Base-by-base conservation (phyloP, 23 tunicate species). In the Halocynthia roretzi region DNA sequence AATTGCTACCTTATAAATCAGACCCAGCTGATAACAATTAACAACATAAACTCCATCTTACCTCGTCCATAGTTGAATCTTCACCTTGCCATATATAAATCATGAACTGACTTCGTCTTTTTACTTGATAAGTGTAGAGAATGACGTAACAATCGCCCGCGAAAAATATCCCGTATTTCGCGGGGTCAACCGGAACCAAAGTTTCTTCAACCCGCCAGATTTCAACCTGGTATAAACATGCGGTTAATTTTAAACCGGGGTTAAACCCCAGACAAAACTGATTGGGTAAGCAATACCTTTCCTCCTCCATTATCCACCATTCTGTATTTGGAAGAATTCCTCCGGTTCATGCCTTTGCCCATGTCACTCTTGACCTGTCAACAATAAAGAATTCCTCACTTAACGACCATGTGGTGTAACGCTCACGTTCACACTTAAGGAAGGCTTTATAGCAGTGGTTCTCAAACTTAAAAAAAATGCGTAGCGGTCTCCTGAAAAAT, bases 51-150 rank as follows among this genome's bases (percentile, higher is more conserved):
- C 5, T 58, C 2, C 63, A 21, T 10, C 72, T 57, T 9, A 91
- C 98, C 78, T 96, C 92, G 18, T 96, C 95, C 11, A 94, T 80
- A 6, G 99, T 71, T n/a, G 94, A 55, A 9, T 80, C 61, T 52
- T 62, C 50, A 6, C 99, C 99, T 61, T 84, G 92, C 99, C 99
- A 96, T 61, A 71, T 82, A 61, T 96, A 91, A 80, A 93, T 93
- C 48, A 87, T 87, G 51, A 72, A 81, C 68, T 85, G 84, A 10
- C 85, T 87, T 7, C 84, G 68, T 6, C 54, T 31, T 40, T 78
- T 62, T 0, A 80, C 81, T 54, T 56, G 78, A 82, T 92, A 92
- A 6, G 98, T 92, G 74, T 92, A 92, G 56, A 92, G 77, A 17
- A 92, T 83, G 79, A 92, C 44, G 82, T 92, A 92, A 52, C 87